These are phyloP conservation scores for Lepus timidus DNA, from an alignment of 2,113 vertebrate species.

Conservation along the genomic window DNA sequence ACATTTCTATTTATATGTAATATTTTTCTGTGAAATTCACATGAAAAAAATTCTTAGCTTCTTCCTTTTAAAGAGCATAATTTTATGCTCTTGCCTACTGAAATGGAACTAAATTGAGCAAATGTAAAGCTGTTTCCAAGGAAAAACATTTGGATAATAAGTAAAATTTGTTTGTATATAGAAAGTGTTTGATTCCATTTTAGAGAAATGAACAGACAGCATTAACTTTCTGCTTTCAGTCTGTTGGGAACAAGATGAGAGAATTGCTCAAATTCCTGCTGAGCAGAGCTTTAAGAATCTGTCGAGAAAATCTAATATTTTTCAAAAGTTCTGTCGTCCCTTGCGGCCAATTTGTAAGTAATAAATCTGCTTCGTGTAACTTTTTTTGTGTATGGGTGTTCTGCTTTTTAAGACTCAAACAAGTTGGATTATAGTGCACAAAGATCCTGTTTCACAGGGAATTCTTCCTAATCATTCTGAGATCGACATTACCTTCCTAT, in stretches of 20 bases:
- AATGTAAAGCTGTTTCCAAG: background rate
- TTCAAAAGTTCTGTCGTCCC: background rate
- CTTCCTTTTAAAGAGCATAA: background rate
- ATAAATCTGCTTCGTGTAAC: background rate
- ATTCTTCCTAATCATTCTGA: background rate
- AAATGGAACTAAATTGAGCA: background rate
- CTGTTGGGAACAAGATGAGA: background rate
- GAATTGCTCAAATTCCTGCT: background rate
- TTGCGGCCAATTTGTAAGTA: background rate
- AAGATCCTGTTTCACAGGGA: background rate
- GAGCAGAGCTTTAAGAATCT: slow-evolving; percentile 40
- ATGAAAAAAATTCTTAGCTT: background rate
- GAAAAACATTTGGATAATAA: background rate
- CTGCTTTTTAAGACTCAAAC: background rate
- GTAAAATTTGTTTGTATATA: background rate
- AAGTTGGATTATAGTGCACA: too few species aligned
- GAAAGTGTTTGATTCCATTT: background rate
- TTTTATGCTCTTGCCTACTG: background rate
- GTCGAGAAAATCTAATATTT: background rate
- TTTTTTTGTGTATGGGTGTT: background rate
- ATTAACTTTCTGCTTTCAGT: background rate
- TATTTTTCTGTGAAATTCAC: background rate
- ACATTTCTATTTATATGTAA: background rate
- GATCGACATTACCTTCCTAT: background rate
- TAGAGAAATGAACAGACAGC: background rate